These are phyloP conservation scores for Astatotilapia flaviijosephi DNA, from an alignment of 2,113 vertebrate species.

Conservation along the genomic window DNA sequence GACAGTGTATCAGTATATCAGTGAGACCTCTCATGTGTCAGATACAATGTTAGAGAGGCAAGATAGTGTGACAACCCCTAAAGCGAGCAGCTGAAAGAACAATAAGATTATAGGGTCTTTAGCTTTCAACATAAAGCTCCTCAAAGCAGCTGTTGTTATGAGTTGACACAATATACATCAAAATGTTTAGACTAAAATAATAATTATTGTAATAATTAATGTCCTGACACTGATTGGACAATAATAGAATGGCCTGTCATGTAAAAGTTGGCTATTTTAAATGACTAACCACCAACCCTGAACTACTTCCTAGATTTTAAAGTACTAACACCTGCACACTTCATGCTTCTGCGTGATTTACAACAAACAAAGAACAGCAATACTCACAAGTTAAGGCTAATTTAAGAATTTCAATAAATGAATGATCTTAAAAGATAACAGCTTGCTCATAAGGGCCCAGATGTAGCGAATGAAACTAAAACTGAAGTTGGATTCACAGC, in stretches of 20 bases:
- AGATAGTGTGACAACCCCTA: neutral
- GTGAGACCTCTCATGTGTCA: neutral
- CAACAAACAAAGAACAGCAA: neutral
- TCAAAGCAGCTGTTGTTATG: neutral
- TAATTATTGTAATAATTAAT: neutral
- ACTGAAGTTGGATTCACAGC: neutral
- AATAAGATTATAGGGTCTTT: neutral
- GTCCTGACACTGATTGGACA: neutral
- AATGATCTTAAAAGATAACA: neutral
- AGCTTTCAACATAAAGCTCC: neutral
- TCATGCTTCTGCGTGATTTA: neutral
- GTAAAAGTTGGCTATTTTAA: neutral
- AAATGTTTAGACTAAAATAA: neutral
- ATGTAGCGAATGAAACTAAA: neutral
- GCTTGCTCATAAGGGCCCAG: neutral
- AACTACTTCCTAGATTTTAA: neutral
- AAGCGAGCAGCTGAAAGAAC: neutral
- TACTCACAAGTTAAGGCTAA: neutral
- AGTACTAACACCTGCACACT: neutral
- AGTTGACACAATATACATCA: neutral
- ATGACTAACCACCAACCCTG: neutral
- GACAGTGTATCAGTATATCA: neutral
- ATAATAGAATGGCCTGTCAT: neutral
- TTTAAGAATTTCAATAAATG: neutral
- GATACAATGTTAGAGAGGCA: neutral